phyloP scores from a whole-genome alignment of 2,113 vertebrate species.

The Myotis lucifugus region DNA sequence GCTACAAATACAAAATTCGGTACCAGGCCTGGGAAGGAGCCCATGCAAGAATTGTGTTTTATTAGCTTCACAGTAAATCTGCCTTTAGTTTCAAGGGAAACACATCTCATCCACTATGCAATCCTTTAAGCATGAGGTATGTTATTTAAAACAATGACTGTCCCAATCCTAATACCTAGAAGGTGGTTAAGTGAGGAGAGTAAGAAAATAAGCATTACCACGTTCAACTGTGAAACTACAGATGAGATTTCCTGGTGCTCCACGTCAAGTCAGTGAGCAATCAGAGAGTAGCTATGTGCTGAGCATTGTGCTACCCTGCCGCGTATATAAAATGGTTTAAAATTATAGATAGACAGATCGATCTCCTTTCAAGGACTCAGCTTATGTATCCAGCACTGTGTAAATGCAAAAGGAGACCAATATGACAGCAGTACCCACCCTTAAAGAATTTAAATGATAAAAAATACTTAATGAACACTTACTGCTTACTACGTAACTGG shows the following conservation, averaged over 20 bases:
- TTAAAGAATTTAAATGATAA: background rate
- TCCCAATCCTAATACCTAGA: background rate
- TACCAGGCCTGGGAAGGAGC: background rate
- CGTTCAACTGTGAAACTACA: background rate
- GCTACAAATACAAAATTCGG: background rate
- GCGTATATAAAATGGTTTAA: background rate
- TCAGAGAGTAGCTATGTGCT: background rate
- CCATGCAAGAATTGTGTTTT: background rate
- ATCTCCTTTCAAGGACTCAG: background rate
- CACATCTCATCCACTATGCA: background rate
- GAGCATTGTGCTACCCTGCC: background rate
- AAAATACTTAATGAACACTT: background rate
- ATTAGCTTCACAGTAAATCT: conserved; percentile 18
- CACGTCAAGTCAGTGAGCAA: background rate
- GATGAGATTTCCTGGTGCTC: background rate
- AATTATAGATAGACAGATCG: background rate
- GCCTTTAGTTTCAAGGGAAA: background rate
- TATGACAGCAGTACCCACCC: background rate
- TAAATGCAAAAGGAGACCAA: conserved; percentile 7
- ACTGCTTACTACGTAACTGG: background rate
- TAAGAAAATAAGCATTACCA: background rate
- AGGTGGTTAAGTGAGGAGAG: background rate
- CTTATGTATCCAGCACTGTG: background rate
- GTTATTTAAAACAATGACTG: background rate
- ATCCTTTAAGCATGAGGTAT: background rate